Evolutionary conservation across 2,888 invertebrate genomes (phyloP).

Genomic region (Abrostola tripartita): DNA sequence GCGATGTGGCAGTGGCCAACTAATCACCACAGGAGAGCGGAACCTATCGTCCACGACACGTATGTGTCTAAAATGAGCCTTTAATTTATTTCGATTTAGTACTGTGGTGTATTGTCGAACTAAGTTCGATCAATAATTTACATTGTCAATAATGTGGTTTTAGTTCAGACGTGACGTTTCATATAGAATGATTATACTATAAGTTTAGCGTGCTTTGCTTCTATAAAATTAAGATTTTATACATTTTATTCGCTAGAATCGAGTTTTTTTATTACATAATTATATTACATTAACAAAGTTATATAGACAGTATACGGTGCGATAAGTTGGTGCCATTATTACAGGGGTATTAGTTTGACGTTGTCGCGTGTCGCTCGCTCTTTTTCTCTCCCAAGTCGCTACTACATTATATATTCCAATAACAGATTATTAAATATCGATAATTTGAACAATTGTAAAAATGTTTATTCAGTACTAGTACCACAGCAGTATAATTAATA

Average conservation of each 20-base stretch:
- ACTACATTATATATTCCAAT: slow-evolving; percentile 31
- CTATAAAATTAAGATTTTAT: slow-evolving; percentile 87
- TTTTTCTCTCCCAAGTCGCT: slow-evolving; percentile 56
- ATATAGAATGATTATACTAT: slow-evolving; percentile 84
- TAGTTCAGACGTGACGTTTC: slow-evolving; percentile 80
- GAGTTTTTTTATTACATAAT: slow-evolving; percentile 77
- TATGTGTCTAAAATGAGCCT: slow-evolving; percentile 76
- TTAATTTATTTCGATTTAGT: slow-evolving; percentile 84
- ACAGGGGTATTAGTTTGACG: slow-evolving; percentile 86
- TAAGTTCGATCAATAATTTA: slow-evolving; percentile 80
- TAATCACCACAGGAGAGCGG: slow-evolving; percentile 58
- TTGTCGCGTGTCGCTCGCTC: slow-evolving; percentile 75
- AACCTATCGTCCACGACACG: slow-evolving; percentile 62
- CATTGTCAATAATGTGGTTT: slow-evolving; percentile 78
- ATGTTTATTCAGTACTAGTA: slow-evolving; percentile 10
- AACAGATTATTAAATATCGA: slow-evolving; percentile 37
- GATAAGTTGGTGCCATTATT: slow-evolving; percentile 89
- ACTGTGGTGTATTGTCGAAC: slow-evolving; percentile 82
- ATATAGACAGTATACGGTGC: slow-evolving; percentile 88
- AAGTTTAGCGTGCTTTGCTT: slow-evolving; percentile 89
- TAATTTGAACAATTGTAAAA: slow-evolving; percentile 33
- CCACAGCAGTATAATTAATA: slow-evolving; percentile 9
- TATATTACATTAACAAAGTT: slow-evolving; percentile 86
- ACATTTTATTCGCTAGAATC: slow-evolving; percentile 86
- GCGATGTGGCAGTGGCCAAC: slow-evolving; percentile 75